phyloP scores from a whole-genome alignment of 2,888 invertebrate genomes.

The Crepidodera aurea region DNA sequence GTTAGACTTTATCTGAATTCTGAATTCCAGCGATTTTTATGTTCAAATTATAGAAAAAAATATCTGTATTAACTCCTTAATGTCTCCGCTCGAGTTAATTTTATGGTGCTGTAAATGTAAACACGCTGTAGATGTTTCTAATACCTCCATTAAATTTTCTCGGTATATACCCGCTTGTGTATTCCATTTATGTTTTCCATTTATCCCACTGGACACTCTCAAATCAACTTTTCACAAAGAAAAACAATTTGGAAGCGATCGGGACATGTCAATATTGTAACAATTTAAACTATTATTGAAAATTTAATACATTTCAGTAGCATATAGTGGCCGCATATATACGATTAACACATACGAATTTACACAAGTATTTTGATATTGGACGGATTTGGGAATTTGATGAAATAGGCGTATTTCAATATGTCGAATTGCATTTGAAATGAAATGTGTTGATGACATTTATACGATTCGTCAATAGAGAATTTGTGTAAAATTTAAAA shows the following conservation, averaged over 20 bases:
- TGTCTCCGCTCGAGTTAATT: too few relatives aligned
- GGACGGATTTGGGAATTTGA: background rate
- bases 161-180: too few relatives aligned
- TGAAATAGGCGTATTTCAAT: background rate
- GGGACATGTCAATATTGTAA: slow-evolving; percentile 21
- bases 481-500: background rate
- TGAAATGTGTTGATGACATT: background rate
- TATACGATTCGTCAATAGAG: background rate
- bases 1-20: too few relatives aligned
- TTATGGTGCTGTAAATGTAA: too few relatives aligned
- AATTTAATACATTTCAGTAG: slow-evolving; percentile 3
- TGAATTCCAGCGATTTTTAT: too few relatives aligned
- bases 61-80: too few relatives aligned
- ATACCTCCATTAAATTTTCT: too few relatives aligned
- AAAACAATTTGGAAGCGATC: slow-evolving; percentile 13
- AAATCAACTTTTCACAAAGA: slow-evolving; percentile 9
- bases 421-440: background rate
- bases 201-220: background rate
- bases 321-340: background rate
- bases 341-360: background rate
- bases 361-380: slow-evolving; percentile 1
- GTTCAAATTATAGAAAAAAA: too few relatives aligned
- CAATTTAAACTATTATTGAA: slow-evolving; percentile 27
- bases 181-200: too few relatives aligned
- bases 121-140: too few relatives aligned